Percentiles rank a stretch among this genome's conserved stretches.
phyloP scores from a whole-genome alignment of 2,113 vertebrate genomes.

The Vimba vimba region DNA sequence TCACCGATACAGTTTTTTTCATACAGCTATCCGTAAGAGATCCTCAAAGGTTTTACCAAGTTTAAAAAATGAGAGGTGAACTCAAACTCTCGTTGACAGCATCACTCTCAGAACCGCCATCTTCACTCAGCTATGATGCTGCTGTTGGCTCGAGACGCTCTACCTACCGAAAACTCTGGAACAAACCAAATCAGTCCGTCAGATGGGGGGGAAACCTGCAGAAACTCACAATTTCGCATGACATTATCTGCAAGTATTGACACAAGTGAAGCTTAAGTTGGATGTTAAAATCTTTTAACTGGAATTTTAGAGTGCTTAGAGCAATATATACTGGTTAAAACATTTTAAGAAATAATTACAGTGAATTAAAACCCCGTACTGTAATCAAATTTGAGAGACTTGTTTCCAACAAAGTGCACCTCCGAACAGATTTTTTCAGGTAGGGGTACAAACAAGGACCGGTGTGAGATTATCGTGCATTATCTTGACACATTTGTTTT shows the following conservation, averaged over 20 bases:
- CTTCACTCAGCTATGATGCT: conserved; percentile 63
- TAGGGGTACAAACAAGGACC: conserved; percentile 28
- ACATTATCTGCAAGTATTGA: not conserved
- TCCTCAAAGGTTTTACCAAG: not conserved
- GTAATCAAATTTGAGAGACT: not conserved
- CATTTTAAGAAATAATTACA: not conserved
- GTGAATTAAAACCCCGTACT: not conserved
- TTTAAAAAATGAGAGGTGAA: conserved; percentile 29
- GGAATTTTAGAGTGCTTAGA: accelerated
- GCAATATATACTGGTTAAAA: not conserved
- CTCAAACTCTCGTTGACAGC: conserved; percentile 66
- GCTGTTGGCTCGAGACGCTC: conserved; percentile 54
- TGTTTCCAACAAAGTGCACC: conserved; percentile 43
- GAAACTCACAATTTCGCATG: not conserved
- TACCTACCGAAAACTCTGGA: conserved; percentile 60
- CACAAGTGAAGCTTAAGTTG: not conserved
- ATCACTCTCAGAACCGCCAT: conserved; percentile 64
- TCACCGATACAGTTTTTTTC: conserved; percentile 46
- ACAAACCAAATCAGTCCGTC: conserved; percentile 46
- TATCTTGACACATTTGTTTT: not conserved
- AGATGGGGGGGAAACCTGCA: not conserved
- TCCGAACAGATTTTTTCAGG: conserved; percentile 42
- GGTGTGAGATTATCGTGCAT: not conserved
- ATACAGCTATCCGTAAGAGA: conserved; percentile 8
- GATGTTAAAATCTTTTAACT: accelerated